Evolutionary conservation across 2,888 invertebrate species (phyloP).

Genomic region (Noctua janthina): DNA sequence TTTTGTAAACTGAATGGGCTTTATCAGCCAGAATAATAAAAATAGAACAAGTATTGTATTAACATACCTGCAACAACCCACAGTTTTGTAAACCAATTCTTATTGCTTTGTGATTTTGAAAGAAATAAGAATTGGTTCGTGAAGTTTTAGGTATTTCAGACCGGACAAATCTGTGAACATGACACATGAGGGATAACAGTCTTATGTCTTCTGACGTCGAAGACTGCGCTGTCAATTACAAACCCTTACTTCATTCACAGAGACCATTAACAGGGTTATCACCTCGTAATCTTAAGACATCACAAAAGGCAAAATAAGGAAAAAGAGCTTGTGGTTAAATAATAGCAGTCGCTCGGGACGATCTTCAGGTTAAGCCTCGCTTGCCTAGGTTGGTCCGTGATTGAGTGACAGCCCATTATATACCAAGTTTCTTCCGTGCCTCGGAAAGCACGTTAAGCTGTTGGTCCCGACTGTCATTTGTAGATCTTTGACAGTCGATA

Average conservation of each 20-base stretch:
- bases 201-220: background rate
- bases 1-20: background rate
- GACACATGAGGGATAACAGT: background rate
- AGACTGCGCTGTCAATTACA: background rate
- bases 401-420: no score
- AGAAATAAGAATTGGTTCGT: background rate
- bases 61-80: background rate
- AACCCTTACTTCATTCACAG: background rate
- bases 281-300: background rate
- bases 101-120: background rate
- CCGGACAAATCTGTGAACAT: background rate
- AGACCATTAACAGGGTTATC: background rate
- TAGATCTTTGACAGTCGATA: no score
- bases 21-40: background rate
- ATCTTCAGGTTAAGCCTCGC: no score
- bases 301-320: background rate
- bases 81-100: background rate
- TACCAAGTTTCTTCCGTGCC: no score
- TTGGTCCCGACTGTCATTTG: no score
- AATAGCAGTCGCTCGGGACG: no score
- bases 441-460: no score
- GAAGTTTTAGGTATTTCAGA: background rate
- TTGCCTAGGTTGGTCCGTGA: no score
- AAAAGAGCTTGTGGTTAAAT: no score
- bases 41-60: background rate